Conservation (phyloP, 2,113 vertebrate species). For the Morphnarchus princeps region DNA sequence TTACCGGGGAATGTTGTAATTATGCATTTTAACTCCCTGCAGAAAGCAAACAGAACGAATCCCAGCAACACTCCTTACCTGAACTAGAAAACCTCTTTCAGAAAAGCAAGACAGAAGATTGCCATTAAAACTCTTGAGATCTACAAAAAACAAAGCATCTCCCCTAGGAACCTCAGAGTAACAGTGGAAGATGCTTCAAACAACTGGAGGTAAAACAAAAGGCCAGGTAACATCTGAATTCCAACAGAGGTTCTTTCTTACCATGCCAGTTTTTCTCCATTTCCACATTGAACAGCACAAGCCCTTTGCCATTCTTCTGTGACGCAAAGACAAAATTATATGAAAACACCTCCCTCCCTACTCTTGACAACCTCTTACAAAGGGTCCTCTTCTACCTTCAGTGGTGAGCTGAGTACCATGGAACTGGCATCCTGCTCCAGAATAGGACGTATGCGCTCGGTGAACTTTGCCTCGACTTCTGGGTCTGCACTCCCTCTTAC, state of each 20-base stretch:
- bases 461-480: background rate
- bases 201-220: background rate
- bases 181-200: background rate
- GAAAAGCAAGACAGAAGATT: background rate
- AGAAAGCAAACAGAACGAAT: background rate
- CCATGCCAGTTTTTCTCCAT: background rate
- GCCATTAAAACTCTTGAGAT: background rate
- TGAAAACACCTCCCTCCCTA: background rate
- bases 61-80: background rate
- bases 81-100: background rate
- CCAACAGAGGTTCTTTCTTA: background rate
- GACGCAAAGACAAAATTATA: background rate
- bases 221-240: background rate
- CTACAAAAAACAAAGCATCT: background rate
- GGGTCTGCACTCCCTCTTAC: background rate
- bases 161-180: background rate
- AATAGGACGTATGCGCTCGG: fast-evolving
- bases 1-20: background rate
- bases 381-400: background rate
- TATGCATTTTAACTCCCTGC: background rate
- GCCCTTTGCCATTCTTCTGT: background rate
- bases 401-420: background rate
- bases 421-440: background rate
- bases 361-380: background rate
- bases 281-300: background rate